phyloP scores from a whole-genome alignment of 2,113 vertebrate genomes.

The Epinephelus moara region DNA sequence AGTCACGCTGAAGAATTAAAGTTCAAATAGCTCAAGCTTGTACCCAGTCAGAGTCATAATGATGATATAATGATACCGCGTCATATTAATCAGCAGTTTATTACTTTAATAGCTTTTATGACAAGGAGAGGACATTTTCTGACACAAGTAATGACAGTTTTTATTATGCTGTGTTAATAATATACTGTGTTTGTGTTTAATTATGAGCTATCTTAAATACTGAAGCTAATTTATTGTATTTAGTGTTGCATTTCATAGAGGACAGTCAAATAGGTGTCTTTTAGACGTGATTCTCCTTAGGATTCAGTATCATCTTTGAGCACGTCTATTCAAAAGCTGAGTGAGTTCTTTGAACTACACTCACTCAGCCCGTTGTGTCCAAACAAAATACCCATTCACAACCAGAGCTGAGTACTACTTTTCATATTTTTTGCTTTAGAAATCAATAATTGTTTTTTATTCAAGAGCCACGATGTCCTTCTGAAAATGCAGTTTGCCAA shows the following conservation, averaged over 20 bases:
- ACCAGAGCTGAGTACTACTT: too few species aligned
- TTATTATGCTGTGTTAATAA: not conserved
- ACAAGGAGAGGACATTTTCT: not conserved
- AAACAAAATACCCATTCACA: not conserved
- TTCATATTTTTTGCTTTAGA: not conserved
- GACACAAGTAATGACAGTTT: not conserved
- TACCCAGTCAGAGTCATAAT: not conserved
- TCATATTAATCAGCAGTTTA: not conserved
- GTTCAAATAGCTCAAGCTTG: not conserved
- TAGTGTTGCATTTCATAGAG: not conserved
- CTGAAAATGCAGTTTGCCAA: not conserved
- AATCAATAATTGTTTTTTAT: not conserved
- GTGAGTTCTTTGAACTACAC: not conserved
- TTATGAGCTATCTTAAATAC: not conserved
- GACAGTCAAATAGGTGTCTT: not conserved
- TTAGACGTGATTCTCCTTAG: not conserved
- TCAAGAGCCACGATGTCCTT: not conserved
- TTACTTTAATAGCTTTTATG: not conserved
- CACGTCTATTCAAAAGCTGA: not conserved
- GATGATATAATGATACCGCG: not conserved
- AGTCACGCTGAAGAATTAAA: not conserved
- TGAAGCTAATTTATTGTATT: not conserved
- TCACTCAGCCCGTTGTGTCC: not conserved
- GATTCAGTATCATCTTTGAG: not conserved
- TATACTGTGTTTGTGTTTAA: not conserved